phyloP scores from a whole-genome alignment of 2,797 vertebrate genomes.

The Trichosurus vulpecula region DNA sequence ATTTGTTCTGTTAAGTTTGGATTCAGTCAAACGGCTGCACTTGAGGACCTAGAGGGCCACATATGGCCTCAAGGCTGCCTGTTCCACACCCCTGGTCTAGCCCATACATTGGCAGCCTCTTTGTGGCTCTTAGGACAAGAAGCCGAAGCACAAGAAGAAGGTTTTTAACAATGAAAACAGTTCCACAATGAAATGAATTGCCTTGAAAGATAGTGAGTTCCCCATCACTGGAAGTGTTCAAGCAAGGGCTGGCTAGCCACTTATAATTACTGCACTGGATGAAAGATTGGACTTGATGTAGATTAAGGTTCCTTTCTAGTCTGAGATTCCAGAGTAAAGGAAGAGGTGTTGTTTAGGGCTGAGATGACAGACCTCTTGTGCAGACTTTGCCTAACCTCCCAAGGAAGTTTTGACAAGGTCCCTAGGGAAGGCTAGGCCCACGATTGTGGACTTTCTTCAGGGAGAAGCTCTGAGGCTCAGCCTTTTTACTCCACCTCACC shows the following conservation, averaged over 20 bases:
- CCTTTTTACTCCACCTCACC: background rate
- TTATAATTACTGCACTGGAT: background rate
- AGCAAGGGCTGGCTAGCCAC: background rate
- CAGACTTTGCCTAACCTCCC: background rate
- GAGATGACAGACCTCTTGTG: background rate
- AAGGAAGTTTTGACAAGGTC: background rate
- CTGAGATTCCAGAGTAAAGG: background rate
- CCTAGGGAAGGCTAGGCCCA: background rate
- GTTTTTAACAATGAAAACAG: background rate
- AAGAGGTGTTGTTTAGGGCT: background rate
- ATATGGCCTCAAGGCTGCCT: too few relatives aligned
- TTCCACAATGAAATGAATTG: background rate
- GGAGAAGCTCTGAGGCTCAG: background rate
- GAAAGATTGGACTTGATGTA: background rate
- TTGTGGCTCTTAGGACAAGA: background rate
- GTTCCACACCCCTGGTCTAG: background rate
- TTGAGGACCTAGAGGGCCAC: too few relatives aligned
- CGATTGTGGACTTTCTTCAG: background rate
- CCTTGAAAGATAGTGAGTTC: background rate
- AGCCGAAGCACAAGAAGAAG: background rate
- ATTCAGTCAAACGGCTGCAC: too few relatives aligned
- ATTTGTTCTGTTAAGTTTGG: too few relatives aligned
- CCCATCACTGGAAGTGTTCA: background rate
- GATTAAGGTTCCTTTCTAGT: background rate
- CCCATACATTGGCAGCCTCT: background rate